phyloP scores from a whole-genome alignment of 2,113 vertebrate species.

The Salvelinus alpinus region DNA sequence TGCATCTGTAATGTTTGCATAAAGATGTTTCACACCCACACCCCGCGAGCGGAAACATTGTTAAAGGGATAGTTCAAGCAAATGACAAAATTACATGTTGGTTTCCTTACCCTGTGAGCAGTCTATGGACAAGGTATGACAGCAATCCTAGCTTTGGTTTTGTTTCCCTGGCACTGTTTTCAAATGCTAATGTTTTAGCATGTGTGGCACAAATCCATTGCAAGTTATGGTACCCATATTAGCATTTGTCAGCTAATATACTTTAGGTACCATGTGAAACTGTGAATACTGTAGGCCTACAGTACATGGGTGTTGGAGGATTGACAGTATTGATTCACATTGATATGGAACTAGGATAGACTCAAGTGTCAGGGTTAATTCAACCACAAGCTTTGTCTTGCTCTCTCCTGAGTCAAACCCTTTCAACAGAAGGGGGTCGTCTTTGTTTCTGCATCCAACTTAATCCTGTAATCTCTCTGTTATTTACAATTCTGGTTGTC shows the following conservation, averaged over 20 bases:
- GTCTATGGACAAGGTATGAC: too few relatives aligned
- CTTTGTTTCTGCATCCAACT: slow-evolving; percentile 12
- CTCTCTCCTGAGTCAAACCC: background rate
- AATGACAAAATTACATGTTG: too few relatives aligned
- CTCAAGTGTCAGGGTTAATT: background rate
- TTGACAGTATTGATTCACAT: background rate
- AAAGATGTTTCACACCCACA: background rate
- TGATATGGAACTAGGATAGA: background rate
- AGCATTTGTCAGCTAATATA: background rate
- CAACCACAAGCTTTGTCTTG: slow-evolving; percentile 1
- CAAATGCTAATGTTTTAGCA: too few relatives aligned
- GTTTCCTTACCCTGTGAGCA: too few relatives aligned
- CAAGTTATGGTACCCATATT: too few relatives aligned
- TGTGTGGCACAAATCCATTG: too few relatives aligned
- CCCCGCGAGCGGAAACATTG: too few relatives aligned
- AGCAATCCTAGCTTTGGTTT: too few relatives aligned
- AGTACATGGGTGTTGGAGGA: background rate
- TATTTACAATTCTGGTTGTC: slow-evolving; percentile 26
- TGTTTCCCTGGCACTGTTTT: too few relatives aligned
- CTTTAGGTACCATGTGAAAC: background rate
- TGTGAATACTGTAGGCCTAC: background rate
- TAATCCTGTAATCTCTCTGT: slow-evolving; percentile 22
- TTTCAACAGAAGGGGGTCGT: background rate
- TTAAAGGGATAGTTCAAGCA: too few relatives aligned
- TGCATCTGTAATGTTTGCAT: background rate